These are phyloP conservation scores for Bedellia somnulentella DNA, from an alignment of 2,888 invertebrate species.

Conservation along the genomic window DNA sequence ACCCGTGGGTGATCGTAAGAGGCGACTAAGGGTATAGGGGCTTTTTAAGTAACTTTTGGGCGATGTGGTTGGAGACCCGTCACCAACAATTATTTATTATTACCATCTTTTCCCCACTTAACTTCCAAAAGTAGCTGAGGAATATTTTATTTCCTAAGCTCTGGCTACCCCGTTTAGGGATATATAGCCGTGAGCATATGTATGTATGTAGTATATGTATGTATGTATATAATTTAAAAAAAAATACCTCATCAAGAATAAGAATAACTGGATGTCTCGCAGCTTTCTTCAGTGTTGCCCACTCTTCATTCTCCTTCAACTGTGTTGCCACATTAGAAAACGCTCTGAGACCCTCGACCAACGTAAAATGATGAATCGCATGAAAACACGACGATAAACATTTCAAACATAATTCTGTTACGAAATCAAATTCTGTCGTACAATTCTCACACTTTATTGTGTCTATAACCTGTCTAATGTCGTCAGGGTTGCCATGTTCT, in stretches of 20 bases:
- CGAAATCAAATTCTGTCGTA: constrained; percentile 22
- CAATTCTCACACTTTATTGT: constrained; percentile 22
- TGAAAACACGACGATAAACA: constrained; percentile 37
- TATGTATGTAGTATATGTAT: too few relatives aligned
- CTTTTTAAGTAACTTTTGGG: too few relatives aligned
- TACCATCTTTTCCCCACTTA: too few relatives aligned
- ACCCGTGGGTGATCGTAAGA: too few relatives aligned
- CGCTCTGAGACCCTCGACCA: constrained; percentile 40
- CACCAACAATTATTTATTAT: too few relatives aligned
- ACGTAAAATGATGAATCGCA: constrained; percentile 26
- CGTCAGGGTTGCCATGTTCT: constrained; percentile 30
- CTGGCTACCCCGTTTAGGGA: too few relatives aligned
- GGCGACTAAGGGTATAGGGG: too few relatives aligned
- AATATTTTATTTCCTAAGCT: too few relatives aligned
- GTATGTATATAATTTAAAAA: too few relatives aligned
- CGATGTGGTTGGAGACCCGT: too few relatives aligned
- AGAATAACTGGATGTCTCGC: constrained; percentile 65
- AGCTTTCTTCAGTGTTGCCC: constrained; percentile 33
- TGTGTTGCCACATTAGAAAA: constrained; percentile 32
- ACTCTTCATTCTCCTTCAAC: constrained; percentile 34
- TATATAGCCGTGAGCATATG: too few relatives aligned
- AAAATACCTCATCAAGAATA: constrained; percentile 68
- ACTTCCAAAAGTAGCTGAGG: too few relatives aligned
- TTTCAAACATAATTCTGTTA: constrained; percentile 31
- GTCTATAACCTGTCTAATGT: constrained; percentile 19